Conservation (phyloP, 2,113 vertebrate genomes). For the Melanostigma gelatinosum region DNA sequence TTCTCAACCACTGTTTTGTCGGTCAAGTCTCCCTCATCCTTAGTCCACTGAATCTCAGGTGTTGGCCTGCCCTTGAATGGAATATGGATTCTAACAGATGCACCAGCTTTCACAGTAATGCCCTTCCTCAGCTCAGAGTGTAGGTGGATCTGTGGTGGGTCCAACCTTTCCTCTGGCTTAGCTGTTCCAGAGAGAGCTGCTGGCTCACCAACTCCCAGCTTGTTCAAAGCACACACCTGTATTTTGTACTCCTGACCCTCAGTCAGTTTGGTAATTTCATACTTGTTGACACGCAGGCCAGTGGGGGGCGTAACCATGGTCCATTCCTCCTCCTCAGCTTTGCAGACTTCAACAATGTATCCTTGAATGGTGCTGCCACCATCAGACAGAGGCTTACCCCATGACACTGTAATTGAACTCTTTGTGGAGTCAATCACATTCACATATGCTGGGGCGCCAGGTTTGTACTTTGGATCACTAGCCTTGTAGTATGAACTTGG, state of each 20-base stretch:
- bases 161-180: slow-evolving; percentile 94
- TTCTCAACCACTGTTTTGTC: slow-evolving; percentile 94
- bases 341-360: slow-evolving; percentile 94
- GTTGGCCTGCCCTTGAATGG: slow-evolving; percentile 94
- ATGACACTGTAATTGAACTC: slow-evolving; percentile 89
- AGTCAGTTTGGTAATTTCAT: slow-evolving; percentile 92
- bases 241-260: slow-evolving; percentile 97
- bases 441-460: slow-evolving; percentile 89
- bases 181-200: slow-evolving; percentile 88
- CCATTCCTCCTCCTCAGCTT: slow-evolving; percentile 97
- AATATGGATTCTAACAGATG: slow-evolving; percentile 91
- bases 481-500: slow-evolving; percentile 92
- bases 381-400: slow-evolving; percentile 96
- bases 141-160: slow-evolving; percentile 93
- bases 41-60: slow-evolving; percentile 94
- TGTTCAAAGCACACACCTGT: slow-evolving; percentile 94
- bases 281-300: slow-evolving; percentile 90
- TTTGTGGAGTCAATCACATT: slow-evolving; percentile 91
- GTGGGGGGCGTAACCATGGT: slow-evolving; percentile 91
- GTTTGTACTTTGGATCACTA: slow-evolving; percentile 95
- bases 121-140: slow-evolving; percentile 96
- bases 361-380: slow-evolving; percentile 94
- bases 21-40: slow-evolving; percentile 92
- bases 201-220: slow-evolving; percentile 94
- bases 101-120: slow-evolving; percentile 92